A percentile compares a stretch with the other conserved stretches of the same genome.
Conservation (phyloP, 2,888 invertebrate species). For the Microchrysa polita region DNA sequence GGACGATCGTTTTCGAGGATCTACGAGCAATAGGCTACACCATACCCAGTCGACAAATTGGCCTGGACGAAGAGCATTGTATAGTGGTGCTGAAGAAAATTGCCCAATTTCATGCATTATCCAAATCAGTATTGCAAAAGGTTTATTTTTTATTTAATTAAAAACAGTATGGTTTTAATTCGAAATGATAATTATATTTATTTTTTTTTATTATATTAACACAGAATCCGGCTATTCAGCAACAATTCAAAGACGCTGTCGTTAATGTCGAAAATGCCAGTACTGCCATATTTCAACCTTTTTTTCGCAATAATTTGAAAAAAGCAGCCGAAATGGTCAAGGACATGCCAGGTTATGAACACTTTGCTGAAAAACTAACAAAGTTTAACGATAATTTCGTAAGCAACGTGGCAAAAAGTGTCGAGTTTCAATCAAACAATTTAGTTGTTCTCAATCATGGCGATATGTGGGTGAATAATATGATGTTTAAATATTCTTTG, state of each 20-base stretch:
- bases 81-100: constrained; percentile 66
- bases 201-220: constrained; percentile 8
- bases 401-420: not conserved
- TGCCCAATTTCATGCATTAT: constrained; percentile 68
- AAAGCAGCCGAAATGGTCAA: constrained; percentile 62
- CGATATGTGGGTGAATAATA: constrained; percentile 67
- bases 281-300: not conserved
- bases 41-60: constrained; percentile 66
- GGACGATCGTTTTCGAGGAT: constrained; percentile 63
- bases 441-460: constrained; percentile 66
- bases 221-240: constrained; percentile 57
- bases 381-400: constrained; percentile 58
- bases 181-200: not conserved
- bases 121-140: constrained; percentile 67
- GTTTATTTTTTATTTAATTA: constrained; percentile 55
- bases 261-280: not conserved
- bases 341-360: constrained; percentile 64
- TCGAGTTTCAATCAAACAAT: not conserved
- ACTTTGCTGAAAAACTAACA: constrained; percentile 62
- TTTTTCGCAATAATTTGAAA: constrained; percentile 50
- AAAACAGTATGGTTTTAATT: too few species aligned
- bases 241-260: constrained; percentile 42
- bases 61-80: constrained; percentile 68
- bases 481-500: constrained; percentile 65
- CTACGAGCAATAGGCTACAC: constrained; percentile 67